These are phyloP conservation scores for Oligia latruncula DNA, from an alignment of 2,888 invertebrate genomes.

Conservation along the genomic window DNA sequence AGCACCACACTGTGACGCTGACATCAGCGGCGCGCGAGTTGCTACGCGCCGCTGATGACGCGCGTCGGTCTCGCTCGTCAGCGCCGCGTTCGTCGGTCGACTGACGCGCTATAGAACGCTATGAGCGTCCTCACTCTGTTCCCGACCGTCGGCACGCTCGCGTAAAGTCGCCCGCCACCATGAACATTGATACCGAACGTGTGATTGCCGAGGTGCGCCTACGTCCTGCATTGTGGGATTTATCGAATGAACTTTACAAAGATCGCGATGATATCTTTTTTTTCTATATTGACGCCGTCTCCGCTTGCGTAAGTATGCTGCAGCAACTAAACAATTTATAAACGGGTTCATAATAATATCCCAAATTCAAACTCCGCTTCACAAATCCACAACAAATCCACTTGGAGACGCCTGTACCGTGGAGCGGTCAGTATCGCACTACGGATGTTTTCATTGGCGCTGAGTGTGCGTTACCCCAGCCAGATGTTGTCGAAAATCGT, in stretches of 20 bases:
- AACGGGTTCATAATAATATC: constrained; percentile 36
- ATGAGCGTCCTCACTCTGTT: too few relatives aligned
- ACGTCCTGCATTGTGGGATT: constrained; percentile 51
- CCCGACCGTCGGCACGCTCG: too few relatives aligned
- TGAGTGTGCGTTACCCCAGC: too few relatives aligned
- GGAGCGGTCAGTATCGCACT: constrained; percentile 41
- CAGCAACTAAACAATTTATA: constrained; percentile 56
- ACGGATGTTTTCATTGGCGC: constrained; percentile 35
- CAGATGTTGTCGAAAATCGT: too few relatives aligned
- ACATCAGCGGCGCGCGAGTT: too few relatives aligned
- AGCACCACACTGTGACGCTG: too few relatives aligned
- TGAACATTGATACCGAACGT: too few relatives aligned
- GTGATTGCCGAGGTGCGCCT: constrained; percentile 50
- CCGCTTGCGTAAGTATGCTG: not conserved
- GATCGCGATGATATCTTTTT: constrained; percentile 50
- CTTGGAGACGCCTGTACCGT: constrained; percentile 42
- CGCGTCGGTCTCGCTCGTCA: too few relatives aligned
- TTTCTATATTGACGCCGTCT: constrained; percentile 35
- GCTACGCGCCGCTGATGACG: too few relatives aligned
- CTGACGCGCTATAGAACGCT: too few relatives aligned
- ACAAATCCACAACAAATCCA: constrained; percentile 29
- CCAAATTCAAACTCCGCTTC: constrained; percentile 22
- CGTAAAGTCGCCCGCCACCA: too few relatives aligned
- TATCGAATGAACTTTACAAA: constrained; percentile 35
- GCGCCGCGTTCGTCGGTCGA: too few relatives aligned